phyloP scores from a whole-genome alignment of 2,113 vertebrate species.

The Hippocampus zosterae region DNA sequence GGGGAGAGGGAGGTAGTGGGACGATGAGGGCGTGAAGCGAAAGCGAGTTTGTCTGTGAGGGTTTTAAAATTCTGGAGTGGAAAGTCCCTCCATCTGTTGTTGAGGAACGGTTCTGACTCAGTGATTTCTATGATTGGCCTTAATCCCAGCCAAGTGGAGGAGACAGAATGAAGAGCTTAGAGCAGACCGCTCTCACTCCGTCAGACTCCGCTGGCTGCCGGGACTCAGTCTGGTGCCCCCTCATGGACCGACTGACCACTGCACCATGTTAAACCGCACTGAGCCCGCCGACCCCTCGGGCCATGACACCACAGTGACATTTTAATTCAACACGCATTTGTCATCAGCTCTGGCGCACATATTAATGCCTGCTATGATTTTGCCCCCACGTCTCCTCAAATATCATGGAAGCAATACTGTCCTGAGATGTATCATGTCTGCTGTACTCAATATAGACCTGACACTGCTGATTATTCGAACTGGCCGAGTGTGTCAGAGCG shows the following conservation, averaged over 20 bases:
- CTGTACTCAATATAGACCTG: slow-evolving; percentile 1
- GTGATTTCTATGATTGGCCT: slow-evolving; percentile 67
- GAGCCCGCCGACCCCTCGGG: slow-evolving; percentile 11
- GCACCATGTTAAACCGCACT: slow-evolving; percentile 33
- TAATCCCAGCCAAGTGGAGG: slow-evolving; percentile 65
- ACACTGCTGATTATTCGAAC: neutral
- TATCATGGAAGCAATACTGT: neutral
- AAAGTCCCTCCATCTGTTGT: slow-evolving; percentile 65
- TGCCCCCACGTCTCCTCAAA: slow-evolving; percentile 1
- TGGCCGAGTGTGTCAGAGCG: neutral
- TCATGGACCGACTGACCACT: slow-evolving; percentile 45
- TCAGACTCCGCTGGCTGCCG: slow-evolving; percentile 62
- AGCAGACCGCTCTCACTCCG: slow-evolving; percentile 66
- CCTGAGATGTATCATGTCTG: neutral
- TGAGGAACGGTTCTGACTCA: slow-evolving; percentile 66
- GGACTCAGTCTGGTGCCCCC: slow-evolving; percentile 55
- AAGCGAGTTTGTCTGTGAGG: slow-evolving; percentile 61
- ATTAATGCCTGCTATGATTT: neutral
- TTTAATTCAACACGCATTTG: slow-evolving; percentile 11
- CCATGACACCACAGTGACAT: slow-evolving; percentile 14
- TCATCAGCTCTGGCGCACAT: slow-evolving; percentile 3
- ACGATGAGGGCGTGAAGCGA: slow-evolving; percentile 29
- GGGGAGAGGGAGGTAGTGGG: neutral
- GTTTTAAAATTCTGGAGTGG: slow-evolving; percentile 69
- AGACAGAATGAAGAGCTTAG: slow-evolving; percentile 73